Percentiles rank a stretch among this genome's conserved stretches.
phyloP scores from a whole-genome alignment of 2,888 invertebrate genomes.

The Drosophila neotestacea region DNA sequence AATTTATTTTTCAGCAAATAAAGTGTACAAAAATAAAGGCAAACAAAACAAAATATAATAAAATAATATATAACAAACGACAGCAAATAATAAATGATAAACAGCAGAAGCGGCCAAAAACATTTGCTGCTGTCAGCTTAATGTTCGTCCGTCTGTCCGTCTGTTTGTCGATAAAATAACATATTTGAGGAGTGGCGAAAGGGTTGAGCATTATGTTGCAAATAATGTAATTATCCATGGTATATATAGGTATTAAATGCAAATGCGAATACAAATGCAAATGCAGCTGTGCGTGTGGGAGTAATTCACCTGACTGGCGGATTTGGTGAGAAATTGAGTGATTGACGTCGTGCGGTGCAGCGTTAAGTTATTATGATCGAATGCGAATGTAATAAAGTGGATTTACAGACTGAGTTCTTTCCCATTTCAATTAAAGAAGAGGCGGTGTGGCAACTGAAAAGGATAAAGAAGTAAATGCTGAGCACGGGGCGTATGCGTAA shows the following conservation, averaged over 20 bases:
- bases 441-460: slow-evolving; percentile 4
- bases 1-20: slow-evolving; percentile 50
- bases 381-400: slow-evolving; percentile 43
- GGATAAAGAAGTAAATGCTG: slow-evolving; percentile 18
- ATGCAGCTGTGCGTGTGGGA: neutral
- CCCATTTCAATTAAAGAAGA: slow-evolving; percentile 47
- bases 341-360: slow-evolving; percentile 30
- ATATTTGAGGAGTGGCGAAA: slow-evolving; percentile 3
- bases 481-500: slow-evolving; percentile 58
- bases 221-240: slow-evolving; percentile 48
- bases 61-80: slow-evolving; percentile 13
- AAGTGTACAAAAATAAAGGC: neutral
- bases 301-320: slow-evolving; percentile 28
- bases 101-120: slow-evolving; percentile 12
- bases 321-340: slow-evolving; percentile 37
- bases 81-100: slow-evolving; percentile 37
- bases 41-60: slow-evolving; percentile 8
- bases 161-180: slow-evolving; percentile 24
- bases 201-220: slow-evolving; percentile 23
- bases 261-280: slow-evolving; percentile 9
- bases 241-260: slow-evolving; percentile 27
- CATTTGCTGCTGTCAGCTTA: slow-evolving; percentile 56
- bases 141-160: neutral
- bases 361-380: slow-evolving; percentile 41
- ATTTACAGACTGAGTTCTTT: slow-evolving; percentile 30